These are phyloP conservation scores for Lasioglossum morio DNA, from an alignment of 2,888 invertebrate species.

Conservation along the genomic window DNA sequence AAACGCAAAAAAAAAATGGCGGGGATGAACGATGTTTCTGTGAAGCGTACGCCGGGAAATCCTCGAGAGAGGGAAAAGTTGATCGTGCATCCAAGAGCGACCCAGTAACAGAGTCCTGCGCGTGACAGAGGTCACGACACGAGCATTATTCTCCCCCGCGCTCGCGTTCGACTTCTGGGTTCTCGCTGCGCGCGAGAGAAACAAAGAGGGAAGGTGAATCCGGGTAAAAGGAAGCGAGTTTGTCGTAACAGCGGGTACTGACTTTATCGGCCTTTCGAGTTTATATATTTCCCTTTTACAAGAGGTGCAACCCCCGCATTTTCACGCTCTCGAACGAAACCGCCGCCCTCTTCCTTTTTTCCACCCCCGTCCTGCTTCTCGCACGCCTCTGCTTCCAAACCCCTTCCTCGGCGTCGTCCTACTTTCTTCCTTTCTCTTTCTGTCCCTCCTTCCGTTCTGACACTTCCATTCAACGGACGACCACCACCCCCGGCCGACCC, in stretches of 20 bases:
- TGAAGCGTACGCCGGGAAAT: not conserved
- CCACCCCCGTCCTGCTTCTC: not conserved
- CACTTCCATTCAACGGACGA: constrained; percentile 64
- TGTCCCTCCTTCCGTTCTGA: constrained; percentile 44
- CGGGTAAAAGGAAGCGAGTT: constrained; percentile 64
- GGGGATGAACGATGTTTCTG: constrained; percentile 8
- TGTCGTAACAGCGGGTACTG: constrained; percentile 71
- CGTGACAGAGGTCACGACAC: constrained; percentile 58
- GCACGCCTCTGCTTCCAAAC: not conserved
- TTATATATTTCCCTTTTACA: constrained; percentile 73
- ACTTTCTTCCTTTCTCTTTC: constrained; percentile 14
- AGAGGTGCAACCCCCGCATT: constrained; percentile 70
- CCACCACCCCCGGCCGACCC: constrained; percentile 36
- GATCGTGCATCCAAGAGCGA: constrained; percentile 53
- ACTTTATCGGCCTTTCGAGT: constrained; percentile 72
- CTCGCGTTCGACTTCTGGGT: constrained; percentile 40
- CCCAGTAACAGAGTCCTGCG: constrained; percentile 54
- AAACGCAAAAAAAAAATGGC: not conserved
- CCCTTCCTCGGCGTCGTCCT: not conserved
- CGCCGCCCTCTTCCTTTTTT: constrained; percentile 24
- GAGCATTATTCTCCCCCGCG: constrained; percentile 57
- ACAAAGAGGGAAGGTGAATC: constrained; percentile 52
- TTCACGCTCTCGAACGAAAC: constrained; percentile 66
- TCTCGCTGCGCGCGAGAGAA: constrained; percentile 5
- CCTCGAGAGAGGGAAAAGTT: not conserved